Evolutionary conservation across 1,140 invertebrate genomes (phyloP), one percentile per base, ranked within the genome.

Genomic region (Littorina saxatilis): DNA sequence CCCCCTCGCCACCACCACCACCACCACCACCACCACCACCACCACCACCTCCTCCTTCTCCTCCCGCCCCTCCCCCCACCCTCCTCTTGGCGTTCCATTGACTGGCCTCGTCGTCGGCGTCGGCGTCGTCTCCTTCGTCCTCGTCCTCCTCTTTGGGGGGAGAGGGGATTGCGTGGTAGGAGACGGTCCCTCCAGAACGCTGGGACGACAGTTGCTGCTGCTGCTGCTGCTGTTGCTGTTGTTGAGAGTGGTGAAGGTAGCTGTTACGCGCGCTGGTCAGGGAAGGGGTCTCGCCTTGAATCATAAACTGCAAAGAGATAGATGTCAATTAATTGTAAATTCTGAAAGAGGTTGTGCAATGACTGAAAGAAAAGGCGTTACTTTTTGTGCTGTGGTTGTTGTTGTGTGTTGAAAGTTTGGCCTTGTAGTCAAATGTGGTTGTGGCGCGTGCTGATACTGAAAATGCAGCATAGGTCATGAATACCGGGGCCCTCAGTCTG

Each of bases 41-140:
- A 32, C n/a, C 29, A n/a, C 37, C 68, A 20, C n/a, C 68, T 43
- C n/a, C 68, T 40, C 20, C 68, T 43, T 15, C 61, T 9, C 23
- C 23, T 63, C n/a, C 61, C n/a, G 3, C 20, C 37, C 9, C 32
- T 7, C 61, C 35, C 37, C 29, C 29, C 52, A 7, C 43, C 5
- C n/a, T 20, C 20, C 40, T 20, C 11, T 32, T 78, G 4, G 2
- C 37, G 40, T 61, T 63, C 77, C 61, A 47, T 39, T 43, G 35
- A 27, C 61, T 63, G 32, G 58, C 37, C 15, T 58, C 52, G 37
- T 63, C 61, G 58, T 76, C 74, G n/a, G 47, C 50, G 29, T 79
- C 55, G 17, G n/a, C 55, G n/a, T 78, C 52, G 35, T 35, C 61
- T 2, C 23, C 55, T 13, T 66, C 61, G 3, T 79, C 58, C 5